A percentile compares a stretch with the other conserved stretches of the same genome.
These are phyloP conservation scores for Xylota segnis DNA, from an alignment of 2,888 invertebrate species.

Conservation along the genomic window DNA sequence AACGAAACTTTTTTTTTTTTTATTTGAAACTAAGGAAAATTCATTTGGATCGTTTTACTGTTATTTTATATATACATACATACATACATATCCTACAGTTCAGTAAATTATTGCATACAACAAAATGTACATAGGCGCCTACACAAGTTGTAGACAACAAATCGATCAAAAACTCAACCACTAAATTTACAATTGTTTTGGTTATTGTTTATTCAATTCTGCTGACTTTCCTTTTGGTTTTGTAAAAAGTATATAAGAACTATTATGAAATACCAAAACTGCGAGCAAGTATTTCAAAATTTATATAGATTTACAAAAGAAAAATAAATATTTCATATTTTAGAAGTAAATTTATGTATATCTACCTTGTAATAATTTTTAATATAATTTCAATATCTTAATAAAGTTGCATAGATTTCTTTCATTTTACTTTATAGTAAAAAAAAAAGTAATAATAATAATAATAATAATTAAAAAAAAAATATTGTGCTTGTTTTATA, in stretches of 20 bases:
- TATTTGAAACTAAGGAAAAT: background rate
- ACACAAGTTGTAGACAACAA: background rate
- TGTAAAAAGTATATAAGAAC: slow-evolving; percentile 5
- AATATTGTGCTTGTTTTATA: background rate
- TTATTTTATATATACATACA: background rate
- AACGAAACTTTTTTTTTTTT: slow-evolving; percentile 13
- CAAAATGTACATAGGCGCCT: background rate
- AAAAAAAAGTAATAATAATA: slow-evolving; percentile 17
- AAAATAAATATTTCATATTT: slow-evolving; percentile 12
- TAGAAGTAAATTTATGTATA: slow-evolving; percentile 2
- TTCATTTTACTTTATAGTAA: slow-evolving; percentile 55
- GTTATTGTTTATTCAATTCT: background rate
- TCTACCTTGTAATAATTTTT: slow-evolving; percentile 38
- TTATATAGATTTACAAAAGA: slow-evolving; percentile 3
- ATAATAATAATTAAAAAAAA: background rate
- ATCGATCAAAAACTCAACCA: background rate
- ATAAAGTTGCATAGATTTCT: slow-evolving; percentile 19
- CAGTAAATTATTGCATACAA: slow-evolving; percentile 10
- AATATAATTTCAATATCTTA: slow-evolving; percentile 25
- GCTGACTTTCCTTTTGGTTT: background rate
- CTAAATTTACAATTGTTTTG: background rate
- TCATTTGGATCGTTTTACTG: background rate
- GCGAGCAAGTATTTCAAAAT: slow-evolving; percentile 1
- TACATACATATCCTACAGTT: background rate
- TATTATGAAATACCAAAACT: slow-evolving; percentile 4